Percentiles rank a stretch among this genome's conserved stretches.
These are phyloP conservation scores for Macrotrachela quadricornifera DNA, from an alignment of 1,140 invertebrate species.

Conservation along the genomic window DNA sequence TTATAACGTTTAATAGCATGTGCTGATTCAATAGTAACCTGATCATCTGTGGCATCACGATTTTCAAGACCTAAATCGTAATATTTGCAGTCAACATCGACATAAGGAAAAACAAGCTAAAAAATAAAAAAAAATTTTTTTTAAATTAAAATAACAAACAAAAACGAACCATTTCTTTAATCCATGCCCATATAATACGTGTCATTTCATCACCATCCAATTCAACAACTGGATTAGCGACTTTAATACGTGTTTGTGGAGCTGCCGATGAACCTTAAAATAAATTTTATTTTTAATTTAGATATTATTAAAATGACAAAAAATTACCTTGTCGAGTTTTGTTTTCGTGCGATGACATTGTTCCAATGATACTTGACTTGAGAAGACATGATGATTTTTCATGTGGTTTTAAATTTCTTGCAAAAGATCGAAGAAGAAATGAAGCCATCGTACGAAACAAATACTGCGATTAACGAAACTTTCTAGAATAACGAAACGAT, in stretches of 20 bases:
- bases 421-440: no score
- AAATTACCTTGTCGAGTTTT: no score
- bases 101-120: conserved; percentile 69
- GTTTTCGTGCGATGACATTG: no score
- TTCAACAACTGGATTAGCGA: conserved; percentile 51
- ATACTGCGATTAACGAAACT: no score
- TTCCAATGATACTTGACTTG: no score
- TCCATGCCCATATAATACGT: conserved; percentile 93
- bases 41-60: conserved; percentile 74
- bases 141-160: background rate
- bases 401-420: no score
- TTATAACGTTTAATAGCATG: conserved; percentile 90
- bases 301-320: no score
- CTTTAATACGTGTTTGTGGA: background rate
- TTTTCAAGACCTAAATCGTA: conserved; percentile 88
- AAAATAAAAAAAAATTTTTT: background rate
- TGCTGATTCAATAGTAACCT: conserved; percentile 87
- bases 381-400: no score
- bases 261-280: no score
- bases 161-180: conserved; percentile 55
- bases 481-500: no score
- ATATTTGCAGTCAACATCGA: conserved; percentile 80
- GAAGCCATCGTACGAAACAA: no score
- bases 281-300: no score
- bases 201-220: conserved; percentile 98